Evolutionary conservation across 2,888 invertebrate genomes (phyloP).

Genomic region (Polydrusus pterygomalis): DNA sequence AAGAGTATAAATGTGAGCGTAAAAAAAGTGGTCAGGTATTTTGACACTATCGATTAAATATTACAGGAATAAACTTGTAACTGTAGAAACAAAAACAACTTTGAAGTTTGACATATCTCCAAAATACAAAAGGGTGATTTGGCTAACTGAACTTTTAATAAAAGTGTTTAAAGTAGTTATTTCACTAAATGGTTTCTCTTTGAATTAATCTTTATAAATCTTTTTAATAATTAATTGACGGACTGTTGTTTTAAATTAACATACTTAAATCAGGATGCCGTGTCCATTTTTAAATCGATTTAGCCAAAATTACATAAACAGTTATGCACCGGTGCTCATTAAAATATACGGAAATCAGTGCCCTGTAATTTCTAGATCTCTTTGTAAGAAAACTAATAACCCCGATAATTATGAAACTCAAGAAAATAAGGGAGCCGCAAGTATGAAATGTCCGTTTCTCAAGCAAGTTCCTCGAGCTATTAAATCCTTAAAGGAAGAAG

Average conservation of each 20-base stretch:
- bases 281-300: constrained; percentile 91
- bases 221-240: no score
- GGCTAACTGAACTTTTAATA: no score
- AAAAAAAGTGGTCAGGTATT: no score
- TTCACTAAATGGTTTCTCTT: no score
- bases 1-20: no score
- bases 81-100: no score
- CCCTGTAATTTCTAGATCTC: constrained; percentile 81
- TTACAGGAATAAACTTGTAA: no score
- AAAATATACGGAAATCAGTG: constrained; percentile 89
- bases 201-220: no score
- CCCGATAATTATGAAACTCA: constrained; percentile 38
- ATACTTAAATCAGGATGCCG: constrained; percentile 78
- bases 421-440: constrained; percentile 36
- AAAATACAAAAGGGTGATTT: no score
- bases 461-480: constrained; percentile 74
- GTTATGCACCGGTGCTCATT: constrained; percentile 84
- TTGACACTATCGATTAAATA: no score
- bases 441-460: constrained; percentile 75
- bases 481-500: constrained; percentile 80
- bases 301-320: constrained; percentile 86
- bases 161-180: no score
- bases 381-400: constrained; percentile 61
- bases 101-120: no score
- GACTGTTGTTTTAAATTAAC: background rate